Conservation (phyloP, 2,113 vertebrate genomes). For the Bos javanicus region DNA sequence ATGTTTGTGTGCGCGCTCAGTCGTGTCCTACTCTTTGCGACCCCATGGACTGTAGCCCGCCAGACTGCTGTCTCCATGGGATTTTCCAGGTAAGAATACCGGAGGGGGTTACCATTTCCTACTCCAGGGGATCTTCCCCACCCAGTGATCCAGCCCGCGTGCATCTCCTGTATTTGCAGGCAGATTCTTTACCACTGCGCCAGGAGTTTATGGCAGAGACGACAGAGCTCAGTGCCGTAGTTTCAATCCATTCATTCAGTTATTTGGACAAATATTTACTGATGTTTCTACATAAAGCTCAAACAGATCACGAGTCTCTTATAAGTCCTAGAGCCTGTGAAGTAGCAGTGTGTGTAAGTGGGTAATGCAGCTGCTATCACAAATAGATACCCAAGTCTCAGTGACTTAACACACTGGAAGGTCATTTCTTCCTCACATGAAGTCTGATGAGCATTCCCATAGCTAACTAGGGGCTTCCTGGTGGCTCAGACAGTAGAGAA, state of each 20-base stretch:
- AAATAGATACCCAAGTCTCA: too few species aligned
- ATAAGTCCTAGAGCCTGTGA: background rate
- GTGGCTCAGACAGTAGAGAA: background rate
- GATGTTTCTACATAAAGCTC: background rate
- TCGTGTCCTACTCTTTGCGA: rapidly evolving
- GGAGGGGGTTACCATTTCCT: background rate
- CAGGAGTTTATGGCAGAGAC: background rate
- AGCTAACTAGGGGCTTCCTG: background rate
- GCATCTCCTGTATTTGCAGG: background rate
- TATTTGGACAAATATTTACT: background rate
- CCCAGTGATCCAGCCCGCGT: background rate
- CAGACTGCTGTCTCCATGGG: background rate
- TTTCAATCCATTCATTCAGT: background rate
- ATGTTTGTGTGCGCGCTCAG: rapidly evolving
- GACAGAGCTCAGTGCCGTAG: background rate
- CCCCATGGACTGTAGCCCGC: background rate
- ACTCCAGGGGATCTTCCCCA: background rate
- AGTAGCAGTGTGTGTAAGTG: background rate
- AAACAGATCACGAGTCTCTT: background rate
- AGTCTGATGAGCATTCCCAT: background rate
- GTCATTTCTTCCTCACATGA: background rate
- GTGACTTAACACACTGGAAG: background rate
- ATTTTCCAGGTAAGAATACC: background rate
- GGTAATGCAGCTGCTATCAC: background rate
- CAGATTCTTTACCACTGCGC: background rate